Evolutionary conservation across 2,797 vertebrate genomes (phyloP), one percentile per base, ranked within the genome.

Genomic region (Brachymystax lenok): DNA sequence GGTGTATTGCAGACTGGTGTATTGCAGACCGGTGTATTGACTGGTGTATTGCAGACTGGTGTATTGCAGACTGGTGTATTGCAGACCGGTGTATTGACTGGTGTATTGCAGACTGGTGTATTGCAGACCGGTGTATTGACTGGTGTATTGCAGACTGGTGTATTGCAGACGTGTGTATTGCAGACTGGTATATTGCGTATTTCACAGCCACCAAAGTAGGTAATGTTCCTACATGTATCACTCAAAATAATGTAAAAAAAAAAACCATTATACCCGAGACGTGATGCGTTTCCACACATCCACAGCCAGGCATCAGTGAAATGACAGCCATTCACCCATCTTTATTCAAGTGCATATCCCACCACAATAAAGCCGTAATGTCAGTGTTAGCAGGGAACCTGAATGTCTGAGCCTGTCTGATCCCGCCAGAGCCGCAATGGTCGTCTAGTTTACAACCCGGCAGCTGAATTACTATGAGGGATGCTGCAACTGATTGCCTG

Each of bases 401-500:
- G 77, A 74, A 78, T 80, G 82, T 77, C 73, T 82, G 46, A 83
- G 69, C n/a, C 69, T 0, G 40, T 40, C 40, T 40, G 40, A 40
- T 40, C 40, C 40, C 40, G 40, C 40, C 8, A 2, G 40, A 40
- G 40, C 40, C 78, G 71, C 51, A 59, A 81, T 33, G 64, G 71
- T 3, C 35, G 1, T 6, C 80, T 24, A 68, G 28, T 80, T 86
- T 77, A 82, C 76, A 79, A 77, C 79, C 85, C 79, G 86, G 79
- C 74, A 78, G 77, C 69, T 76, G 76, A 82, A 81, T 77, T 80
- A 77, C 71, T 64, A 10, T 35, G 40, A 75, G 78, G 75, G 75
- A 73, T 72, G 71, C 75, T 16, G 40, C 73, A 78, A 68, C 80
- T 88, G 85, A 91, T 86, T 89, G 86, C 51, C 78, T 79, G 82